Evolutionary conservation across 2,797 vertebrate genomes (phyloP).

Genomic region (Enteromius radiatus): DNA sequence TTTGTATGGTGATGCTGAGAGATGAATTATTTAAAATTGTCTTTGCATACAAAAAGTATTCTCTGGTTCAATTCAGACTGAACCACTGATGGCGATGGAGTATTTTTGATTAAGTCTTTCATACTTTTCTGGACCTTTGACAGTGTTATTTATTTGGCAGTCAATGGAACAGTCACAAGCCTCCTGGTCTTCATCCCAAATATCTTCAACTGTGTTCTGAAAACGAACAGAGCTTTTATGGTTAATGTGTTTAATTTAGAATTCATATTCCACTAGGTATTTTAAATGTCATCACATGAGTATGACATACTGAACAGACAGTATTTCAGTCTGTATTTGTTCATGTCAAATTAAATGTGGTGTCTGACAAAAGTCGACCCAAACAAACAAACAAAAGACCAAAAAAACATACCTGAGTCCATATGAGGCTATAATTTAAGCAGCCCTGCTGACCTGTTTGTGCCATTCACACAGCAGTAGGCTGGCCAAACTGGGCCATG

Average conservation of each 20-base stretch:
- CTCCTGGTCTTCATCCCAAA: no score
- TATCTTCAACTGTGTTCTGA: no score
- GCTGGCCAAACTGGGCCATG: slow-evolving; percentile 36
- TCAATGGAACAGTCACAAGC: no score
- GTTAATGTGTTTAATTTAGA: background rate
- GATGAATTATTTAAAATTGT: no score
- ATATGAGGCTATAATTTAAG: slow-evolving; percentile 37
- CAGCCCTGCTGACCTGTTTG: slow-evolving; percentile 27
- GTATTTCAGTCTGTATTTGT: background rate
- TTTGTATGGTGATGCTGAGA: no score
- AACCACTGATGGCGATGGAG: no score
- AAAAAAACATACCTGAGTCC: slow-evolving; percentile 12
- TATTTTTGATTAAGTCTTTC: no score
- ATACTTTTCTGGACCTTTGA: no score
- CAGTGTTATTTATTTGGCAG: no score
- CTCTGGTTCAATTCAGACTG: no score
- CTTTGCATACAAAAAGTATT: no score
- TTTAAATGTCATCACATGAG: background rate
- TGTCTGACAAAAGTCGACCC: background rate
- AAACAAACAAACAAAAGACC: background rate
- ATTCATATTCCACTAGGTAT: background rate
- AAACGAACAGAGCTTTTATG: no score
- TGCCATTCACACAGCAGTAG: background rate
- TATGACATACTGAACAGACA: background rate
- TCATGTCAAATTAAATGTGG: background rate